Evolutionary conservation across 2,113 vertebrate genomes (phyloP).

Genomic region (Glaucomys volans): DNA sequence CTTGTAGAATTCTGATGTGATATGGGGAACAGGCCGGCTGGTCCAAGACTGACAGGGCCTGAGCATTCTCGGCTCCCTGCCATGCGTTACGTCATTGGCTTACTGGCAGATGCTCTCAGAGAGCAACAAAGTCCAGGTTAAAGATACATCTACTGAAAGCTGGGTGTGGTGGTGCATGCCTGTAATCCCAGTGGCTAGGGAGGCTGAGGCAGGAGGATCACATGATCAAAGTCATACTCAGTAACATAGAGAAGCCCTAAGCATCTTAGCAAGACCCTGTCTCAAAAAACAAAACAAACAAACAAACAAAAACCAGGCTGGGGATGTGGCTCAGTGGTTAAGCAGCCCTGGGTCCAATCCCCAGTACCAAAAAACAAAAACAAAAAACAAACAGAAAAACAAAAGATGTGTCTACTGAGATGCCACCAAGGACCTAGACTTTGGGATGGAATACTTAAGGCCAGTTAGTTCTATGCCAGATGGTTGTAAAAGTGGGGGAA

Average conservation of each 20-base stretch:
- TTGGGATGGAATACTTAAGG: slow-evolving; percentile 12
- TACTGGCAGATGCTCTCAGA: slow-evolving; percentile 36
- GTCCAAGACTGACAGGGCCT: slow-evolving; percentile 49
- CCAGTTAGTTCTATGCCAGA: background rate
- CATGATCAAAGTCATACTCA: no score
- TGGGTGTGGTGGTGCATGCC: background rate
- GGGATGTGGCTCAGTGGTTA: no score
- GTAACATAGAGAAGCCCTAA: no score
- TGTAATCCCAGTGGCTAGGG: no score
- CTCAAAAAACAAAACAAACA: no score
- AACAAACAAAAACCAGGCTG: no score
- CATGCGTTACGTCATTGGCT: background rate
- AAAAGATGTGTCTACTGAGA: no score
- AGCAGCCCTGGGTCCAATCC: no score
- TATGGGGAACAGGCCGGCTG: background rate
- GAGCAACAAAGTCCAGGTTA: slow-evolving; percentile 34
- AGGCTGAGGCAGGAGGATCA: no score
- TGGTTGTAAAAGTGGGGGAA: background rate
- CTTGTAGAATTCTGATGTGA: background rate
- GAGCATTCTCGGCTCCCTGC: slow-evolving; percentile 39
- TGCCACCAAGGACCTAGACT: background rate
- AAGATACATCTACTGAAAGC: slow-evolving; percentile 15
- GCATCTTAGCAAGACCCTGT: no score
- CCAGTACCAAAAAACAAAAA: no score
- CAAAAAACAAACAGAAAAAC: no score